Percentiles rank a stretch among this genome's conserved stretches.
Evolutionary conservation across 2,113 vertebrate genomes (phyloP).

Genomic region (Bos taurus): DNA sequence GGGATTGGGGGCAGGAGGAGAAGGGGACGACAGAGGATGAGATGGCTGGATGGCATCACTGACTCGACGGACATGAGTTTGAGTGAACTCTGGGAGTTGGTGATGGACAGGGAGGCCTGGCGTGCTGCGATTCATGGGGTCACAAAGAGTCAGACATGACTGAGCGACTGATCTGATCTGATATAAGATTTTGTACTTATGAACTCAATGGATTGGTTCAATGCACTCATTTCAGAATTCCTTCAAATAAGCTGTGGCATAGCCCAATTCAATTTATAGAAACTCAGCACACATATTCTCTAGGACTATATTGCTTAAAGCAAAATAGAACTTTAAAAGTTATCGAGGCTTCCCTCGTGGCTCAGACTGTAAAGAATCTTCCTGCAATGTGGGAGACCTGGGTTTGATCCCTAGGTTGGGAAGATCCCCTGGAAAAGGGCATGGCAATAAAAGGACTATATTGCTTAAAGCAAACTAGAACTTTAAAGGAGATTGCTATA

Average conservation of each 20-base stretch:
- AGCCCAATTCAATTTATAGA: not conserved
- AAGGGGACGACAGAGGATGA: no score
- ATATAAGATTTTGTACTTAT: not conserved
- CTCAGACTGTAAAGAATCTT: not conserved
- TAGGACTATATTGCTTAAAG: not conserved
- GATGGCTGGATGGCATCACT: no score
- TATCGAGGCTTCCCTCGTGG: rapidly evolving
- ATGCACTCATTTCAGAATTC: not conserved
- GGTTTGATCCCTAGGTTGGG: not conserved
- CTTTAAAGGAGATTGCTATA: not conserved
- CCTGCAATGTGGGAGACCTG: not conserved
- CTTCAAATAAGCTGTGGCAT: not conserved
- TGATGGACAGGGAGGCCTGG: no score
- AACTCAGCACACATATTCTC: not conserved
- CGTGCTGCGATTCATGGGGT: no score
- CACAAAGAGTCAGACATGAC: no score
- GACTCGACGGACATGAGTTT: no score
- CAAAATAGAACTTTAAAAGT: not conserved
- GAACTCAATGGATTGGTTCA: not conserved
- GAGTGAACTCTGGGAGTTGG: no score
- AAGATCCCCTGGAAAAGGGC: not conserved
- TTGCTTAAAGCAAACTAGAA: not conserved
- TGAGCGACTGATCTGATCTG: not conserved
- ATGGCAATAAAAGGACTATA: not conserved
- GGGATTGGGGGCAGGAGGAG: no score